Percentiles rank a stretch among this genome's conserved stretches.
Evolutionary conservation across 2,888 invertebrate genomes (phyloP).

Genomic region (Calliphora vomitoria): DNA sequence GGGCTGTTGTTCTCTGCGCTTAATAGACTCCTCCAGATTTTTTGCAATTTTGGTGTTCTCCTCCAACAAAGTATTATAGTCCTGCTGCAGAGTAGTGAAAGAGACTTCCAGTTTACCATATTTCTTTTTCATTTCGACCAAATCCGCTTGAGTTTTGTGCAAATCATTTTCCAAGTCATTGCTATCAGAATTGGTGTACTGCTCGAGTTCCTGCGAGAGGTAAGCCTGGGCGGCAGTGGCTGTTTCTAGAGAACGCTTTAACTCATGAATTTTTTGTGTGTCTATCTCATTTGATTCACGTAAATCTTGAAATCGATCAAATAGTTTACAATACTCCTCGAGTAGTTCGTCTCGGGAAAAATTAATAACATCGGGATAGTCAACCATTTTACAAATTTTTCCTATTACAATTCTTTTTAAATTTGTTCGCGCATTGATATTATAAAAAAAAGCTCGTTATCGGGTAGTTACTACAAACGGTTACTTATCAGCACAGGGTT

Average conservation of each 20-base stretch:
- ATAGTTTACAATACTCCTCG: constrained; percentile 81
- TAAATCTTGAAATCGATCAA: constrained; percentile 78
- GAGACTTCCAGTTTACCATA: constrained; percentile 74
- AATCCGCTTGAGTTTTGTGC: constrained; percentile 75
- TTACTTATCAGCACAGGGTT: background rate
- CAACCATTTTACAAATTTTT: constrained; percentile 54
- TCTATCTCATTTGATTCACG: constrained; percentile 79
- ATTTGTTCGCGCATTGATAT: background rate
- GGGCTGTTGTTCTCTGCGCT: constrained; percentile 34
- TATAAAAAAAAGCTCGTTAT: background rate
- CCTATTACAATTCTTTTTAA: background rate
- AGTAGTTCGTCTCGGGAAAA: constrained; percentile 80
- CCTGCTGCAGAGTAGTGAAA: constrained; percentile 77
- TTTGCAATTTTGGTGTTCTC: constrained; percentile 71
- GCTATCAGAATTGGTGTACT: constrained; percentile 74
- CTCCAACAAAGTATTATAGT: constrained; percentile 76
- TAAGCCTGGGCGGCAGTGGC: constrained; percentile 80
- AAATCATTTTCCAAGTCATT: constrained; percentile 60
- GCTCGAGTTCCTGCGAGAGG: constrained; percentile 82
- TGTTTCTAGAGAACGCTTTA: constrained; percentile 82
- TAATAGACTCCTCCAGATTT: constrained; percentile 73
- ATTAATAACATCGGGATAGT: constrained; percentile 75
- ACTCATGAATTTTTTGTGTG: constrained; percentile 82
- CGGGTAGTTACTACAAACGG: background rate
- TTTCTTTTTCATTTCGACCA: constrained; percentile 78